Conservation (phyloP, 2,113 vertebrate genomes). For the Ptilorrhoa leucosticta region DNA sequence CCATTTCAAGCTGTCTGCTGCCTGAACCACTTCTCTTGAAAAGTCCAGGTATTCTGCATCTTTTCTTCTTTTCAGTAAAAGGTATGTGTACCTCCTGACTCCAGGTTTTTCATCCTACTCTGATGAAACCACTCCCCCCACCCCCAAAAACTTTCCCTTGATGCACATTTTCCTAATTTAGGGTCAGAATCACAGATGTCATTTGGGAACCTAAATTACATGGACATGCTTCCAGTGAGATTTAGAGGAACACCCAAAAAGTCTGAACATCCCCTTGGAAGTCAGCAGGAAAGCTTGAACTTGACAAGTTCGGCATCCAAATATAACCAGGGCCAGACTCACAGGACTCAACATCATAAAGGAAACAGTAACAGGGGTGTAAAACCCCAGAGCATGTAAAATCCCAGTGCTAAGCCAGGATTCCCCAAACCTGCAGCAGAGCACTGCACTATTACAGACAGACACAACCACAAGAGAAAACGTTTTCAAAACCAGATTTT, state of each 20-base stretch:
- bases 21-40: neutral
- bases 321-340: neutral
- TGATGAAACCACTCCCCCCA: neutral
- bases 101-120: neutral
- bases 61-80: neutral
- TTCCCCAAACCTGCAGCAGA: neutral
- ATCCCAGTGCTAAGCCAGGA: neutral
- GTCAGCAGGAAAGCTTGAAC: neutral
- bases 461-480: neutral
- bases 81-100: neutral
- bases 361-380: neutral
- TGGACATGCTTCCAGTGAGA: neutral
- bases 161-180: neutral
- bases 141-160: fast-evolving
- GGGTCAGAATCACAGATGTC: neutral
- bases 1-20: neutral
- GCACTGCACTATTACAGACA: neutral
- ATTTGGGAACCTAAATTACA: neutral
- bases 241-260: neutral
- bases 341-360: neutral
- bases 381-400: neutral
- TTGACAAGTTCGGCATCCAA: fast-evolving
- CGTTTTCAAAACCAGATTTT: neutral
- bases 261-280: neutral
- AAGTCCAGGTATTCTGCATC: neutral